These are phyloP conservation scores for Penaeus vannamei DNA, from an alignment of 1,140 invertebrate genomes.

Conservation along the genomic window DNA sequence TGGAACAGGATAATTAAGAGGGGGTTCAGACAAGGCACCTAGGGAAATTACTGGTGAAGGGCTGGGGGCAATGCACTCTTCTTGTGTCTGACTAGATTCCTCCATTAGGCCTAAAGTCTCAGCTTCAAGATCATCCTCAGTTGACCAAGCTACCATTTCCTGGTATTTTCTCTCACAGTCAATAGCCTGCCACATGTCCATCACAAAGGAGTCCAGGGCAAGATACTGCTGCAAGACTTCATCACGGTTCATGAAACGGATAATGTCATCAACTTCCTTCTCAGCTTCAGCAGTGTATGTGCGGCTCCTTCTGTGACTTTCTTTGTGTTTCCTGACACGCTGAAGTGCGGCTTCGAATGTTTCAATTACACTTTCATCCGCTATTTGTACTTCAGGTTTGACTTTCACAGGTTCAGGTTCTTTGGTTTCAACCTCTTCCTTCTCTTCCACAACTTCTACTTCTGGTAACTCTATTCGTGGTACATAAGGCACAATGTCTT, in stretches of 20 bases:
- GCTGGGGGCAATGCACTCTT: conserved; percentile 47
- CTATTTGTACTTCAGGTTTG: too few species aligned
- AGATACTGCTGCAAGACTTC: conserved; percentile 50
- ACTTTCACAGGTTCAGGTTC: not conserved
- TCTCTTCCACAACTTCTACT: conserved; percentile 60
- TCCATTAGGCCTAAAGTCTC: conserved; percentile 7
- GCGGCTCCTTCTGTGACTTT: conserved; percentile 43
- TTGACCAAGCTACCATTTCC: conserved; percentile 35
- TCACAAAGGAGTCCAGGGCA: conserved; percentile 10
- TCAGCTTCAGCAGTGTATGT: conserved; percentile 38
- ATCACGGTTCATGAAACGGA: conserved; percentile 48
- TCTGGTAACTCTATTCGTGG: conserved; percentile 63
- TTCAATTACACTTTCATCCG: not conserved
- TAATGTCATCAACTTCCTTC: conserved; percentile 53
- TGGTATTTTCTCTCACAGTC: conserved; percentile 48
- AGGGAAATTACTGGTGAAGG: conserved; percentile 11
- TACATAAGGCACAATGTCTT: conserved; percentile 67
- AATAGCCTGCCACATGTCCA: conserved; percentile 32
- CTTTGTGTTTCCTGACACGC: conserved; percentile 17
- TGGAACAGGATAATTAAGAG: not conserved
- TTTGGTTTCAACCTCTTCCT: conserved; percentile 32
- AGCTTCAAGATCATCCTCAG: not conserved
- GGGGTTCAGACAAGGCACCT: not conserved
- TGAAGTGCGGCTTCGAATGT: conserved; percentile 44
- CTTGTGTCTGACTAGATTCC: conserved; percentile 20